These are phyloP conservation scores for Osmoderma eremita DNA, from an alignment of 2,888 invertebrate species.

Conservation along the genomic window DNA sequence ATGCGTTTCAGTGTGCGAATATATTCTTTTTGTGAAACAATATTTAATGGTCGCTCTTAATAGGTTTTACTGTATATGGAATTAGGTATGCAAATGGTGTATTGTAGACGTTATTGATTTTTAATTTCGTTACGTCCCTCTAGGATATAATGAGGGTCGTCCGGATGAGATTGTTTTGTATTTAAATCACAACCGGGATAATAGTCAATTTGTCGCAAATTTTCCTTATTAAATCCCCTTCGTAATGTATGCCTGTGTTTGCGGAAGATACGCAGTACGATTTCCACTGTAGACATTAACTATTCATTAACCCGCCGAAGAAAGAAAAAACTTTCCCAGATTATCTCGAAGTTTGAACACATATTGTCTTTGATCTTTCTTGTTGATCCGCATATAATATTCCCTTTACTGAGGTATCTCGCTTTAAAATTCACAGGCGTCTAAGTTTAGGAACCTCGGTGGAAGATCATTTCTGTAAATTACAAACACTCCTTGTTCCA, in stretches of 20 bases:
- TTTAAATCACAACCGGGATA: too few relatives aligned
- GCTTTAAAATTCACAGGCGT: slow-evolving; percentile 47
- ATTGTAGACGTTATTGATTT: too few relatives aligned
- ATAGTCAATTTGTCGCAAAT: too few relatives aligned
- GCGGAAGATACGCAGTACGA: neutral
- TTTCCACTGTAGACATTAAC: slow-evolving; percentile 1
- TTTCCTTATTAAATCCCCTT: too few relatives aligned
- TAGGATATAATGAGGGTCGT: too few relatives aligned
- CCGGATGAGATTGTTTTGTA: too few relatives aligned
- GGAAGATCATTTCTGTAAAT: slow-evolving; percentile 42
- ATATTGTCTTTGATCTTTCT: slow-evolving; percentile 42
- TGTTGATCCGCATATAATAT: slow-evolving; percentile 48
- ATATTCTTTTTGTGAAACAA: too few relatives aligned
- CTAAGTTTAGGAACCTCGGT: slow-evolving; percentile 43
- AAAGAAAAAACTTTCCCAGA: slow-evolving; percentile 33
- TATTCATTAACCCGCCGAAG: slow-evolving; percentile 17
- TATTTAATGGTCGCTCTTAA: too few relatives aligned
- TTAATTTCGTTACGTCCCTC: neutral
- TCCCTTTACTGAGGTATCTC: slow-evolving; percentile 48
- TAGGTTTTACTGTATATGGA: too few relatives aligned
- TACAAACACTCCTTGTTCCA: slow-evolving; percentile 44
- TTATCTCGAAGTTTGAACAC: slow-evolving; percentile 40
- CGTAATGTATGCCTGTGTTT: neutral
- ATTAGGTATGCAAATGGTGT: too few relatives aligned
- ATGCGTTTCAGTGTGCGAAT: too few relatives aligned